A percentile compares a stretch with the other conserved stretches of the same genome.
Conservation (phyloP, 2,797 vertebrate genomes). For the Parauchenoglanis punctatus region DNA sequence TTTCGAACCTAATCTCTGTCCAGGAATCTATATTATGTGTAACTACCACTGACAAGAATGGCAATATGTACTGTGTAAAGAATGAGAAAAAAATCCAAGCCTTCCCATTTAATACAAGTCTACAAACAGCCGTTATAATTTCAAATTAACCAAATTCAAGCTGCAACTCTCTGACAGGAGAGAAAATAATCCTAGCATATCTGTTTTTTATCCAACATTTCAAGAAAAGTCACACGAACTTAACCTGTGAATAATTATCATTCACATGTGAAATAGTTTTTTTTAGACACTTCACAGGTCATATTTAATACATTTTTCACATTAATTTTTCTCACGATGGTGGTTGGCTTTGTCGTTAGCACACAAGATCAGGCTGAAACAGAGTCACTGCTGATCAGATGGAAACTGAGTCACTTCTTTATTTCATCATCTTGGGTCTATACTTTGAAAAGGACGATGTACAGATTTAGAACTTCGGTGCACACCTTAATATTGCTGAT, state of each 20-base stretch:
- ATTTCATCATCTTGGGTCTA: not conserved
- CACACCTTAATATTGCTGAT: not conserved
- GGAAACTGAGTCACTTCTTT: not conserved
- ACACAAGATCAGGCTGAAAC: not conserved
- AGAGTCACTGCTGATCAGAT: not conserved
- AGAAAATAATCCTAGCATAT: not conserved
- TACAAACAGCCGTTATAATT: not conserved
- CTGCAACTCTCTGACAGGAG: not conserved
- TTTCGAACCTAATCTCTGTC: not conserved
- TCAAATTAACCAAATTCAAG: not conserved
- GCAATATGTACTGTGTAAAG: no score
- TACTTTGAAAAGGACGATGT: not conserved
- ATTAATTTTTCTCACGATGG: not conserved
- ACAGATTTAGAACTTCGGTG: not conserved
- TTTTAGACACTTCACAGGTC: not conserved
- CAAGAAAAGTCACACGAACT: not conserved
- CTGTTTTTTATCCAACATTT: not conserved
- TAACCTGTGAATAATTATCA: not conserved
- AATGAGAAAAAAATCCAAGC: no score
- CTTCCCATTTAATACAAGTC: not conserved
- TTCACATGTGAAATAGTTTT: not conserved
- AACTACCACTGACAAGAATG: not conserved
- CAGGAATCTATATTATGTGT: not conserved
- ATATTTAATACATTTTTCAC: not conserved
- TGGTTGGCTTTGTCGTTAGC: not conserved